Conservation (phyloP, 1,140 invertebrate species). For the Octopus bimaculoides region DNA sequence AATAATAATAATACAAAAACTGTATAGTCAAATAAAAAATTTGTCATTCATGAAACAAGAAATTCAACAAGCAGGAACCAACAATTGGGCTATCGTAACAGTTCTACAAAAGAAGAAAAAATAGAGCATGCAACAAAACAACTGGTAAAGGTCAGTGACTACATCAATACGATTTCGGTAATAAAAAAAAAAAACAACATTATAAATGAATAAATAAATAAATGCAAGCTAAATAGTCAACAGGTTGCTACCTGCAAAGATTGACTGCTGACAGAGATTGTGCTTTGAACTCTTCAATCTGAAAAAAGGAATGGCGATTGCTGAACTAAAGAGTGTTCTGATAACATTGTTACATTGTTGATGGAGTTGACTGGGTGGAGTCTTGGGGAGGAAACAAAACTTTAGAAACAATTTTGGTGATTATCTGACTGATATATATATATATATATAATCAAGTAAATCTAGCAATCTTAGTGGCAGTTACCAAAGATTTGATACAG, state of each 20-base stretch:
- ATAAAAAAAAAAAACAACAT: no score
- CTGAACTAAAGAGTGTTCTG: background rate
- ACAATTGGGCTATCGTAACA: constrained; percentile 2
- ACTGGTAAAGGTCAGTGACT: constrained; percentile 8
- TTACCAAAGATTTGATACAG: no score
- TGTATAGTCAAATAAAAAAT: background rate
- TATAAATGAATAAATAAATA: background rate
- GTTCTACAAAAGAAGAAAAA: background rate
- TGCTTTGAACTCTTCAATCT: constrained; percentile 8
- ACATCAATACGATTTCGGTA: background rate
- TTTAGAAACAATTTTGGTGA: no score
- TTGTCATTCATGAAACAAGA: constrained; percentile 10
- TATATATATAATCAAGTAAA: no score
- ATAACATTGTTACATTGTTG: no score
- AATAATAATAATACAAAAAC: background rate
- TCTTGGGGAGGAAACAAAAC: no score
- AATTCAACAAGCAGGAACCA: constrained; percentile 13
- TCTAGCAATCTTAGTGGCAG: no score
- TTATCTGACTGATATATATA: no score
- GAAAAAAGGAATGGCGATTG: constrained; percentile 8
- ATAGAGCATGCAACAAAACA: constrained; percentile 5
- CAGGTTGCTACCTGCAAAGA: constrained; percentile 9
- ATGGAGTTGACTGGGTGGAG: no score
- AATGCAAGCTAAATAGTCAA: constrained; percentile 15
- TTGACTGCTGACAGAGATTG: constrained; percentile 8